Conservation (phyloP, 2,113 vertebrate species). For the Eublepharis macularius region DNA sequence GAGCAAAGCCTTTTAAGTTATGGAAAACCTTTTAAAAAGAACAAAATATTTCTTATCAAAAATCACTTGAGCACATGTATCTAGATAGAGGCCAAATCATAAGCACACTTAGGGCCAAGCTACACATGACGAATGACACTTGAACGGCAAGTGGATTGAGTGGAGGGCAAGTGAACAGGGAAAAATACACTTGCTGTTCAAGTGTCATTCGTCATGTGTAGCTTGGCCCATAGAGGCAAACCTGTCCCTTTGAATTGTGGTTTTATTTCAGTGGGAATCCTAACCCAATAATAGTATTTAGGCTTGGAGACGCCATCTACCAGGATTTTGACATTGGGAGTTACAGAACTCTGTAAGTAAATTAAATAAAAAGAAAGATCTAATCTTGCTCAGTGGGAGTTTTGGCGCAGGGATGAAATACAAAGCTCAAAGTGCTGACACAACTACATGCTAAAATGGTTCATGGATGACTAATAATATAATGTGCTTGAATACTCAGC, state of each 20-base stretch:
- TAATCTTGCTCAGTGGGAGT: conserved; percentile 27
- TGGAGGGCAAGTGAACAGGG: too few relatives aligned
- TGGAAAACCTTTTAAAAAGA: background rate
- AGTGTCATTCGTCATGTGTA: too few relatives aligned
- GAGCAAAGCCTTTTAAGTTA: background rate
- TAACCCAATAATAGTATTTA: background rate
- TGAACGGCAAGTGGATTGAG: too few relatives aligned
- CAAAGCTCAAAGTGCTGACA: conserved; percentile 61
- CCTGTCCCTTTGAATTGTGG: background rate
- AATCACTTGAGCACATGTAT: background rate
- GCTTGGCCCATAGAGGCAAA: too few relatives aligned
- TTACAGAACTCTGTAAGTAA: conserved; percentile 10
- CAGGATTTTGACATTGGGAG: background rate
- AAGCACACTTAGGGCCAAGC: too few relatives aligned
- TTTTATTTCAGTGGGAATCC: background rate
- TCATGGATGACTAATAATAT: conserved; percentile 62
- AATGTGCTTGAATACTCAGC: conserved; percentile 53
- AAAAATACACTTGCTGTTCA: too few relatives aligned
- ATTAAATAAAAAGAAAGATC: conserved; percentile 28
- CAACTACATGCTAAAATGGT: conserved; percentile 34
- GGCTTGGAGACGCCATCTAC: background rate
- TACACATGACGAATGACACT: too few relatives aligned
- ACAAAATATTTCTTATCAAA: background rate
- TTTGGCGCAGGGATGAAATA: conserved; percentile 45
- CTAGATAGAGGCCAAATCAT: background rate